Evolutionary conservation across 2,888 invertebrate species (phyloP).

Genomic region (Acleris laterana): DNA sequence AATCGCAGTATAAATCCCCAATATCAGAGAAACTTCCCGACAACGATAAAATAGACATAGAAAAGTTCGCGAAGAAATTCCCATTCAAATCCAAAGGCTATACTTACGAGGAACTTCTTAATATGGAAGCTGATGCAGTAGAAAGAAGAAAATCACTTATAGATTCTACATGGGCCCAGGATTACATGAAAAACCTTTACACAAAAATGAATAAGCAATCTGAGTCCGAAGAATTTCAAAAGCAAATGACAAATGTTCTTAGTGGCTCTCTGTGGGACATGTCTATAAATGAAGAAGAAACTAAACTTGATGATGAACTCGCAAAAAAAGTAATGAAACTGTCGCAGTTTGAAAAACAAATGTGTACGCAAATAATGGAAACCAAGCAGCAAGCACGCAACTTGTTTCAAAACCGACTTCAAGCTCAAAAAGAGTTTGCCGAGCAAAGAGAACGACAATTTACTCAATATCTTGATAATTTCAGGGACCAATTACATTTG

Average conservation of each 20-base stretch:
- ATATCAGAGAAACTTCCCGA: conserved; percentile 44
- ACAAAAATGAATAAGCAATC: conserved; percentile 66
- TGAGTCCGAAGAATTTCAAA: conserved; percentile 76
- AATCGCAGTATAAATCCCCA: conserved; percentile 44
- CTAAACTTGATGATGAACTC: conserved; percentile 76
- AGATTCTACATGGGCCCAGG: conserved; percentile 71
- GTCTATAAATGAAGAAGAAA: conserved; percentile 79
- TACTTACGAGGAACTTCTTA: conserved; percentile 69
- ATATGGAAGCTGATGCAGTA: conserved; percentile 59
- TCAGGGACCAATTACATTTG: conserved; percentile 74
- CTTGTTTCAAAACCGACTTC: conserved; percentile 79
- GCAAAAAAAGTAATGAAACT: conserved; percentile 85
- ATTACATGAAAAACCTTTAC: conserved; percentile 79
- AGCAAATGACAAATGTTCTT: conserved; percentile 76
- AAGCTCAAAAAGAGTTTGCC: conserved; percentile 77
- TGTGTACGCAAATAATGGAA: conserved; percentile 86
- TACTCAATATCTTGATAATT: conserved; percentile 70
- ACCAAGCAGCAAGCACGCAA: conserved; percentile 84
- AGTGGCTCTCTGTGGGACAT: conserved; percentile 81
- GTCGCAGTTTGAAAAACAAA: conserved; percentile 87
- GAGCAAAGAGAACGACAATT: conserved; percentile 79
- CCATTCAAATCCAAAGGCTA: conserved; percentile 70
- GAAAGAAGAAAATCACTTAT: conserved; percentile 58
- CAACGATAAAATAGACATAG: conserved; percentile 65
- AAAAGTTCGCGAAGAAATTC: conserved; percentile 60